phyloP scores from a whole-genome alignment of 2,888 invertebrate species.

The Tridacna gigas region DNA sequence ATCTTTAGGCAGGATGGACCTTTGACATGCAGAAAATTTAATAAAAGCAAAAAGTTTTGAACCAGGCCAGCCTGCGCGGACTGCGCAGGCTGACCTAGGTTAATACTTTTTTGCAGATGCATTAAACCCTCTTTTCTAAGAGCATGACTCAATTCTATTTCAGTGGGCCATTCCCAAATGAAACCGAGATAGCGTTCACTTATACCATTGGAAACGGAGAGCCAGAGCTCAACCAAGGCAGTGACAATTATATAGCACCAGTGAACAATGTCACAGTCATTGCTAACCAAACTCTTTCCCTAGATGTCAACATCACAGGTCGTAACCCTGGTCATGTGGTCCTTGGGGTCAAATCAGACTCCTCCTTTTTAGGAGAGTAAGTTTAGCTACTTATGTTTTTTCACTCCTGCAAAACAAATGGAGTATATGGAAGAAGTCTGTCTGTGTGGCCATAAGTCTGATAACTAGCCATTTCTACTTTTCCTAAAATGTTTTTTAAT shows the following conservation, averaged over 20 bases:
- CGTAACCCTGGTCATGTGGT: constrained; percentile 76
- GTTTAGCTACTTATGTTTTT: neutral
- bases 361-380: constrained; percentile 73
- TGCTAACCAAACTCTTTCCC: constrained; percentile 54
- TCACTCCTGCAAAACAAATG: neutral
- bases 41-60: neutral
- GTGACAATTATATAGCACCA: constrained; percentile 61
- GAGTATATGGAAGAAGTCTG: too few relatives aligned
- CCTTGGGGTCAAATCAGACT: constrained; percentile 77
- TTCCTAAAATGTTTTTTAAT: neutral
- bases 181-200: constrained; percentile 71
- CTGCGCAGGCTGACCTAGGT: too few relatives aligned
- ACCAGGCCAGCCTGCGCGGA: too few relatives aligned
- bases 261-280: constrained; percentile 69
- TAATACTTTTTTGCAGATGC: too few relatives aligned
- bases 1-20: neutral
- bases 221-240: constrained; percentile 49
- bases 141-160: constrained; percentile 15
- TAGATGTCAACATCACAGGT: constrained; percentile 67
- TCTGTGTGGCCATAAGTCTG: too few relatives aligned
- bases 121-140: too few relatives aligned
- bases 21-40: neutral
- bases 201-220: constrained; percentile 72
- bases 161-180: constrained; percentile 63
- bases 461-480: neutral